A percentile compares a stretch with the other conserved stretches of the same genome.
Conservation (phyloP, 2,797 vertebrate genomes). For the Sebastes variabilis region DNA sequence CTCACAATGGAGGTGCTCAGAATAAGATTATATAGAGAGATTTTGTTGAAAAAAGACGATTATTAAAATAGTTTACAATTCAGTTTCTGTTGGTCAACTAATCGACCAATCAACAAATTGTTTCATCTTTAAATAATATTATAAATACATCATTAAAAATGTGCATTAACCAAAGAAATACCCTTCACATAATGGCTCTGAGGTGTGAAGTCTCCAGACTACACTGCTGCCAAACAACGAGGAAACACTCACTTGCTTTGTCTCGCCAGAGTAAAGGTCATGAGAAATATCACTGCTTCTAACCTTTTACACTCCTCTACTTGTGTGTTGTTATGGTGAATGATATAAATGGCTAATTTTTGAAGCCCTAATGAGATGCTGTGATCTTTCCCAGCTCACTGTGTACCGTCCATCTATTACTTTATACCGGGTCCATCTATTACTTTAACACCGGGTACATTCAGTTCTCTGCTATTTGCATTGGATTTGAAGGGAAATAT, state of each 20-base stretch:
- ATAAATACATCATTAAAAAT: background rate
- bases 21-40: too few species aligned
- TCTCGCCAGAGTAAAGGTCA: constrained; percentile 15
- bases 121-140: background rate
- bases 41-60: background rate
- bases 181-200: background rate
- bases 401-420: background rate
- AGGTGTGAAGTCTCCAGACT: background rate
- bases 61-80: background rate
- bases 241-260: background rate
- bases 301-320: background rate
- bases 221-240: background rate
- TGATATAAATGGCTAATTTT: background rate
- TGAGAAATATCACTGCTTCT: background rate
- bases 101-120: background rate
- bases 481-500: background rate
- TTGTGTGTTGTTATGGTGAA: background rate
- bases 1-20: too few species aligned
- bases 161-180: background rate
- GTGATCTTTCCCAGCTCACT: background rate
- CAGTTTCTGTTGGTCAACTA: background rate
- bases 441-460: background rate
- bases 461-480: background rate
- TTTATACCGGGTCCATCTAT: background rate
- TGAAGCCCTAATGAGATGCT: background rate